These are phyloP conservation scores for Urocyon cinereoargenteus DNA, from an alignment of 2,797 vertebrate species.

Conservation along the genomic window DNA sequence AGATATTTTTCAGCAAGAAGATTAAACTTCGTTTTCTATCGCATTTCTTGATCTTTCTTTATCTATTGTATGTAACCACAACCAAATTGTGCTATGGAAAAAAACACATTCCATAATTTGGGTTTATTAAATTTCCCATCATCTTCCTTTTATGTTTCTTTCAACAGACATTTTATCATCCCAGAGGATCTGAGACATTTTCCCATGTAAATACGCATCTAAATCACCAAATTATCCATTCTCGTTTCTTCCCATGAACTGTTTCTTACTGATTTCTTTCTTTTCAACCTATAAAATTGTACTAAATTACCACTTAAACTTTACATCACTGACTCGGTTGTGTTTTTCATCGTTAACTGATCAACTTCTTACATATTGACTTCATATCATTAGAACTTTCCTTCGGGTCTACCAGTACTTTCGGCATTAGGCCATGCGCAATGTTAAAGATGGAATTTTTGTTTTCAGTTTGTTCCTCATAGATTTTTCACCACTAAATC, in stretches of 20 bases:
- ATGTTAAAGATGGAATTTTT: conserved; percentile 76
- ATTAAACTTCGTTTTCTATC: background rate
- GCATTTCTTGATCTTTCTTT: conserved; percentile 48
- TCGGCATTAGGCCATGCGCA: conserved; percentile 67
- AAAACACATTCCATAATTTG: conserved; percentile 75
- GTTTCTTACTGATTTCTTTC: conserved; percentile 65
- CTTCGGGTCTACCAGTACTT: conserved; percentile 79
- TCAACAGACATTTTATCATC: conserved; percentile 80
- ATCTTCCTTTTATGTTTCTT: conserved; percentile 76
- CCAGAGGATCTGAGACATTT: conserved; percentile 64
- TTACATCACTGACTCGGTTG: conserved; percentile 73
- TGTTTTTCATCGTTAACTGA: conserved; percentile 75
- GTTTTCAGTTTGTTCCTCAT: conserved; percentile 69
- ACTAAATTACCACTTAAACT: conserved; percentile 81
- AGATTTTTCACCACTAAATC: conserved; percentile 81
- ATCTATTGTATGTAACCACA: conserved; percentile 38
- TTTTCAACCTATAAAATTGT: conserved; percentile 81
- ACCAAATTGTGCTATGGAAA: conserved; percentile 67
- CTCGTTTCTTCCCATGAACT: conserved; percentile 13
- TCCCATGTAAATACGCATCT: conserved; percentile 62
- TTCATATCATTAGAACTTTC: conserved; percentile 76
- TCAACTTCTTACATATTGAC: conserved; percentile 64
- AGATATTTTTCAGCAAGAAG: conserved; percentile 45
- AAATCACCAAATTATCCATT: conserved; percentile 71
- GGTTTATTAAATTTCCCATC: conserved; percentile 81